phyloP scores from a whole-genome alignment of 2,113 vertebrate species.

The Ginglymostoma cirratum region DNA sequence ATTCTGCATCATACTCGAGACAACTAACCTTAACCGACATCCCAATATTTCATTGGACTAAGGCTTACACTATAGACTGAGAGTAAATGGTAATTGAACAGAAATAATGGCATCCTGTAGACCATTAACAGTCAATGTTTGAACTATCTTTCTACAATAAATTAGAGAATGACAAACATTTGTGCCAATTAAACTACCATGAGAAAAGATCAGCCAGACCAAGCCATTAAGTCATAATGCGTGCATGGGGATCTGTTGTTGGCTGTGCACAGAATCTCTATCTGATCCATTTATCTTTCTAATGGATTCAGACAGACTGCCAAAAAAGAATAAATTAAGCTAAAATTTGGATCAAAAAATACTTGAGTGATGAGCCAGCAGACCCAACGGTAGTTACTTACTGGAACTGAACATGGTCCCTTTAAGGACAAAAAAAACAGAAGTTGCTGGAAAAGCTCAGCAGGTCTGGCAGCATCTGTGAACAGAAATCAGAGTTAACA shows the following conservation, averaged over 20 bases:
- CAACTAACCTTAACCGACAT: too few species aligned
- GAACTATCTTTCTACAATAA: not conserved
- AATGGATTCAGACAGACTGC: not conserved
- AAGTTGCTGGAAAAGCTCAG: too few species aligned
- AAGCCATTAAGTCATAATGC: not conserved
- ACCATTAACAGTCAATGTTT: not conserved
- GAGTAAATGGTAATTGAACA: not conserved
- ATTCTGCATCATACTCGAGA: too few species aligned
- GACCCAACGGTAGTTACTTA: not conserved
- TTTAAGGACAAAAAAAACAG: not conserved
- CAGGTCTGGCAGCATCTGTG: too few species aligned
- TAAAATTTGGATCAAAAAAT: not conserved
- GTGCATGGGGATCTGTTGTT: not conserved
- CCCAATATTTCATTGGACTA: not conserved
- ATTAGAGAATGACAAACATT: not conserved
- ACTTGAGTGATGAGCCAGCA: too few species aligned
- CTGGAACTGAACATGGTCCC: not conserved
- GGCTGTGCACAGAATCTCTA: not conserved
- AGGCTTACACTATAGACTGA: not conserved
- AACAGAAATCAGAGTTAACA: too few species aligned
- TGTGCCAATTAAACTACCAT: not conserved
- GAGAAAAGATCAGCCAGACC: not conserved
- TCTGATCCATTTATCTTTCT: not conserved
- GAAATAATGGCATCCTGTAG: not conserved
- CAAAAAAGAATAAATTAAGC: not conserved